Conservation (phyloP, 2,797 vertebrate species). For the Myotis vivesi region DNA sequence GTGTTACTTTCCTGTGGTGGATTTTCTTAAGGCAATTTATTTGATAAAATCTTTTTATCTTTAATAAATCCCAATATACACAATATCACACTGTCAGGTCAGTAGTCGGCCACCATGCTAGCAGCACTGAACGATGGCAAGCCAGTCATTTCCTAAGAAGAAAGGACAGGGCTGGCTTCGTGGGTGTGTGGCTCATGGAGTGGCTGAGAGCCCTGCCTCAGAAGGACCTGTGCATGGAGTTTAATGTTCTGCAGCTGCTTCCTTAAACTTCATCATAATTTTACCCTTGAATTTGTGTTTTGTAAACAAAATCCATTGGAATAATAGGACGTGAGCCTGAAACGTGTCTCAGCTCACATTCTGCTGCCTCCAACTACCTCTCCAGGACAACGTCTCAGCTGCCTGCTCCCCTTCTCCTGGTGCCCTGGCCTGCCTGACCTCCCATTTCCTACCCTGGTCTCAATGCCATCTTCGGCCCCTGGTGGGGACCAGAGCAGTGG, state of each 20-base stretch:
- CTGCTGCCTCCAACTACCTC: neutral
- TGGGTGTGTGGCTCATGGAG: too few species aligned
- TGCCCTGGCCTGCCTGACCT: neutral
- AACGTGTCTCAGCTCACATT: neutral
- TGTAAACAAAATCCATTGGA: neutral
- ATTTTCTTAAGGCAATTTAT: neutral
- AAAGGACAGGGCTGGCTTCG: neutral
- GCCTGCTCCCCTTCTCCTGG: neutral
- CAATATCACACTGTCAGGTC: neutral
- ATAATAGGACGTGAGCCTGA: neutral
- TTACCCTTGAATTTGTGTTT: neutral
- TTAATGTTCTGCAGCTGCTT: neutral
- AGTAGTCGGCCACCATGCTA: neutral
- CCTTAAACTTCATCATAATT: neutral
- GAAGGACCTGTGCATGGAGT: neutral
- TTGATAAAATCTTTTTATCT: neutral
- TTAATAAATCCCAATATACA: neutral
- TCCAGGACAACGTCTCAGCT: neutral
- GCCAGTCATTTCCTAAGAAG: neutral
- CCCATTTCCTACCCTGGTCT: neutral
- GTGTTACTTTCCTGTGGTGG: neutral
- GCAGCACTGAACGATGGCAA: too few species aligned
- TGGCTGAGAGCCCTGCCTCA: neutral
- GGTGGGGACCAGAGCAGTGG: neutral
- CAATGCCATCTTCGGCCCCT: neutral